phyloP scores from a whole-genome alignment of 2,113 vertebrate species.

The Pachyramphus minor region DNA sequence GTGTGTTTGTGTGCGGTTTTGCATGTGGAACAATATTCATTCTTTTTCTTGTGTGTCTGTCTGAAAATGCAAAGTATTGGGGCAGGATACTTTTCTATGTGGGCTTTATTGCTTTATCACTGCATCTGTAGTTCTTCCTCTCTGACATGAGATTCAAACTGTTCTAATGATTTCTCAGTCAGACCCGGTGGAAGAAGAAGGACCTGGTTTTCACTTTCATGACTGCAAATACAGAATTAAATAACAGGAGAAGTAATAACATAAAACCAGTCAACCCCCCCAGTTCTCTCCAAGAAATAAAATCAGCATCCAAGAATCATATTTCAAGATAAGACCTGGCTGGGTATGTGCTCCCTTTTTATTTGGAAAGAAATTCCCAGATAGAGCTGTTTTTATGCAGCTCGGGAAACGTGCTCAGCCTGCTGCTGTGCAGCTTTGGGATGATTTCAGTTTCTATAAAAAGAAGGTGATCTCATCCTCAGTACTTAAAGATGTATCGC shows the following conservation, averaged over 20 bases:
- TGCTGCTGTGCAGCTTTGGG: conserved; percentile 32
- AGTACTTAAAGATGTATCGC: conserved; percentile 44
- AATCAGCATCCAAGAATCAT: not conserved
- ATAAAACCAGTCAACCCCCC: not conserved
- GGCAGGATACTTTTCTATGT: not conserved
- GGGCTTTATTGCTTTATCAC: not conserved
- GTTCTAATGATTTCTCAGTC: not conserved
- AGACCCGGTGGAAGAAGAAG: not conserved
- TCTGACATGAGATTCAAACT: not conserved
- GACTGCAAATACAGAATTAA: not conserved
- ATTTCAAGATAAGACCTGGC: not conserved
- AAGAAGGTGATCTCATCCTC: conserved; percentile 52
- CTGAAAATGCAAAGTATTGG: not conserved
- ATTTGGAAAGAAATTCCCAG: conserved; percentile 16
- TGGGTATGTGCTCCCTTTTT: not conserved
- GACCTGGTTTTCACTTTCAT: not conserved
- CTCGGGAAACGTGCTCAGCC: not conserved
- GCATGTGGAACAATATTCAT: not conserved
- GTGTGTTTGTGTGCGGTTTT: not conserved
- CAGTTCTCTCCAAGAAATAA: not conserved
- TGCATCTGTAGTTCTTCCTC: not conserved
- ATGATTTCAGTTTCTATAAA: conserved; percentile 60
- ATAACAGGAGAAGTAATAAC: not conserved
- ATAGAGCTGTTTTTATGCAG: not conserved
- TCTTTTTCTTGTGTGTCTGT: not conserved